These are phyloP conservation scores for Conistra vaccinii DNA, from an alignment of 2,888 invertebrate species.

Conservation along the genomic window DNA sequence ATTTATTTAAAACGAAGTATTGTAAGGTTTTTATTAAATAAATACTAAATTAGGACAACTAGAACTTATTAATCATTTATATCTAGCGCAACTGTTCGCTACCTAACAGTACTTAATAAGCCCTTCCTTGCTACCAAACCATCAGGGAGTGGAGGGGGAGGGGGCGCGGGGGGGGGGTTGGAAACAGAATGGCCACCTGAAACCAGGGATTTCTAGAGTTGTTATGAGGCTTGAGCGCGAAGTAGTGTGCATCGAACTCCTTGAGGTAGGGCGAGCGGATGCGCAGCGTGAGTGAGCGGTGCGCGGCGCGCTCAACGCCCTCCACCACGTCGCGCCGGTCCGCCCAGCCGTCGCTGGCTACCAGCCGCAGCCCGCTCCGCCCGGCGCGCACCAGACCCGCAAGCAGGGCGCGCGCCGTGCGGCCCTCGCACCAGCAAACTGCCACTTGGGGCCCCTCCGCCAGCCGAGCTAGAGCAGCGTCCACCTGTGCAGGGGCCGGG, in stretches of 20 bases:
- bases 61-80: no score
- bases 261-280: constrained; percentile 93
- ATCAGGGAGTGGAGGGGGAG: neutral
- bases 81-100: neutral
- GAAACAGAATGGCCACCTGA: constrained; percentile 75
- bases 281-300: constrained; percentile 93
- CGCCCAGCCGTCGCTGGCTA: constrained; percentile 93
- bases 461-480: constrained; percentile 86
- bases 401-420: constrained; percentile 92
- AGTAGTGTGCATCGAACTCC: constrained; percentile 93
- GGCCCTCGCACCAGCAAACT: constrained; percentile 95
- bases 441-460: constrained; percentile 89
- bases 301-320: constrained; percentile 92
- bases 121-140: neutral
- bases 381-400: constrained; percentile 90
- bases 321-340: constrained; percentile 94
- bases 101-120: neutral
- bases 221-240: constrained; percentile 91
- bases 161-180: no score
- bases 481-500: constrained; percentile 67
- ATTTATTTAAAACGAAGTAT: neutral
- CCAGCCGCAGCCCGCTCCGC: constrained; percentile 92
- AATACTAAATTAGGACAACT: no score
- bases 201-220: constrained; percentile 94
- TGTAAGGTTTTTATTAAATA: neutral